phyloP scores from a whole-genome alignment of 1,140 invertebrate genomes.

The Brachionus calyciflorus region DNA sequence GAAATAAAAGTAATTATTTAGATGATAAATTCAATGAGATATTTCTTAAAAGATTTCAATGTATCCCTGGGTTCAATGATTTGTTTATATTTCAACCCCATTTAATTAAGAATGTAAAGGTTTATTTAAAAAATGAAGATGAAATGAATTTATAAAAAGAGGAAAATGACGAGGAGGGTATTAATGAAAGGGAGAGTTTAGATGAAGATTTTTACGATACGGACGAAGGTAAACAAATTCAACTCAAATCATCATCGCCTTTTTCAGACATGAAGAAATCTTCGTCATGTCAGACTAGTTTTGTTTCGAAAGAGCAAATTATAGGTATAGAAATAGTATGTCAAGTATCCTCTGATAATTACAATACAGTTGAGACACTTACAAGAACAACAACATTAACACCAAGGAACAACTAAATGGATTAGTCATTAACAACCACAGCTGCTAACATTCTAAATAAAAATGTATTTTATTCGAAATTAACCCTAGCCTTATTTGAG shows the following conservation, averaged over 20 bases:
- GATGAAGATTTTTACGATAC: not conserved
- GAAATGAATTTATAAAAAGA: not conserved
- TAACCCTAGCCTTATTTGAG: constrained; percentile 17
- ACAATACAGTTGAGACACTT: not conserved
- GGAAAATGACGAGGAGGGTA: not conserved
- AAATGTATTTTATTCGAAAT: not conserved
- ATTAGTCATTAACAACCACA: not conserved
- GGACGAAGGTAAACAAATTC: not conserved
- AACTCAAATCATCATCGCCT: not conserved
- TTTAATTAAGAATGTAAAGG: not conserved
- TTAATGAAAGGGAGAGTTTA: not conserved
- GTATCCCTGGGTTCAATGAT: constrained; percentile 19
- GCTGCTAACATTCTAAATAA: not conserved
- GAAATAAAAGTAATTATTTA: not conserved
- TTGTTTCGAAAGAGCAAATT: not conserved
- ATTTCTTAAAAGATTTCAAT: constrained; percentile 23
- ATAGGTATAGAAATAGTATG: constrained; percentile 14
- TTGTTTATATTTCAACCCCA: constrained; percentile 26
- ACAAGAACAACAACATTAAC: not conserved
- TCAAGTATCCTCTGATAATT: not conserved
- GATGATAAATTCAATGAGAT: constrained; percentile 18
- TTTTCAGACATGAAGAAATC: not conserved
- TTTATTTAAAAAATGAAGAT: not conserved
- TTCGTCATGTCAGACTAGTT: not conserved
- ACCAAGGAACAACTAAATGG: not conserved